Base-by-base conservation (phyloP, 2,888 invertebrate species). In the Dimorphilus gyrociliatus region DNA sequence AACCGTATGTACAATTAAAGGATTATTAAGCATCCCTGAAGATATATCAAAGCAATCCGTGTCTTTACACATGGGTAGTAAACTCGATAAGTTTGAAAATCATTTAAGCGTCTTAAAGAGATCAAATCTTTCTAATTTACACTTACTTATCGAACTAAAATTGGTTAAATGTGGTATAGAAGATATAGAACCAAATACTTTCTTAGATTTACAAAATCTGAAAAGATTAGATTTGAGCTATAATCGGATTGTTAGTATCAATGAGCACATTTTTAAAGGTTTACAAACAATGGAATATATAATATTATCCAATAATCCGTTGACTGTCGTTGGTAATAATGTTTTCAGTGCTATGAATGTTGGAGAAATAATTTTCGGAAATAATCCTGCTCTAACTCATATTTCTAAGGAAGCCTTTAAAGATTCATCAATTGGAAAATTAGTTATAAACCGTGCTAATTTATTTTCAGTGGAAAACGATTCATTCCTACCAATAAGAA, bases 131-230 rank as follows among this genome's bases (percentile, higher is more conserved):
- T 32, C 40, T 7, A 27, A 32, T 3, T 37, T 37, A 23, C 15
- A 24, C 7, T 32, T 32, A 19, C 33, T 44, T 12, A 35, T 30
- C 14, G 40, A 44, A 15, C 30, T 44, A 8, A 10, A 23, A 3
- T 25, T 44, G n/a, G 26, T 40, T 24, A 33, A 36, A 19, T 44
- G 44, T 27, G 42, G 40, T 17, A 34, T 44, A 14, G 35, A 36
- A 26, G 30, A 34, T n/a, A 37, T 44, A 15, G 23, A 26, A 8
- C 25, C 29, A n/a, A 34, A 36, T 12, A 30, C 40, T 4, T 44
- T 44, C 30, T 16, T 31, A n/a, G 34, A 37, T 17, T 30, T 42
- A 17, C n/a, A 16, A 2, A 21, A 27, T 15, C 37, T 44, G 10
- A 29, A 28, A 4, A 23, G 30, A 5, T 27, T 44, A 5, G 39